These are phyloP conservation scores for Varecia variegata DNA, from an alignment of 2,797 vertebrate species.

Conservation along the genomic window DNA sequence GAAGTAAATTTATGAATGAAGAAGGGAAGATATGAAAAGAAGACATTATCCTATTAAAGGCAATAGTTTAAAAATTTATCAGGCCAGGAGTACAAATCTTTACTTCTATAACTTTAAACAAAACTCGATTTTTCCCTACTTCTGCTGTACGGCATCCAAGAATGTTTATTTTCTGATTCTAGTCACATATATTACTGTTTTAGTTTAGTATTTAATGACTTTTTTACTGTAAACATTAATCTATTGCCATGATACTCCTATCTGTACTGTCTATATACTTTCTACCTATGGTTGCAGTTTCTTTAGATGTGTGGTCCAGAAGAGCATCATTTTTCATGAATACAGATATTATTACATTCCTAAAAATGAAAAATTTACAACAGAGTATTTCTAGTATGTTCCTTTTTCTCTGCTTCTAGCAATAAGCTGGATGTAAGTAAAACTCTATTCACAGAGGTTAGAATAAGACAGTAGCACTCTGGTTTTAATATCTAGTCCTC, in stretches of 20 bases:
- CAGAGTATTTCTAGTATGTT: not conserved
- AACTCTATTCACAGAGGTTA: conserved; percentile 13
- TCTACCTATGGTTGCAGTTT: not conserved
- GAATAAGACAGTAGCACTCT: conserved; percentile 4
- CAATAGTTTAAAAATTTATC: not conserved
- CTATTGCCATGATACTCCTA: not conserved
- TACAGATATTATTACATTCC: not conserved
- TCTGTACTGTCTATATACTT: not conserved
- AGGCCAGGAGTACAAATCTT: not conserved
- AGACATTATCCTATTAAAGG: not conserved
- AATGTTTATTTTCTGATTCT: conserved; percentile 7
- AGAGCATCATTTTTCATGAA: not conserved
- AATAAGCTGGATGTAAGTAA: not conserved
- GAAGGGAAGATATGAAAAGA: not conserved
- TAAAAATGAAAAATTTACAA: not conserved
- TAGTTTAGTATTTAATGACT: not conserved
- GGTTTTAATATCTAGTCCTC: not conserved
- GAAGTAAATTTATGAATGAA: not conserved
- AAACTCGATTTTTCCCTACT: not conserved
- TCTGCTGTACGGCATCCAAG: not conserved
- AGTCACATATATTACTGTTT: not conserved
- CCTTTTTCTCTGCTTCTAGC: not conserved
- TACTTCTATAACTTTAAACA: not conserved
- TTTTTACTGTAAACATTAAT: not conserved
- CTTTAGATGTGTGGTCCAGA: not conserved